These are phyloP conservation scores for Athalia cordata DNA, from an alignment of 2,888 invertebrate genomes.

Conservation along the genomic window DNA sequence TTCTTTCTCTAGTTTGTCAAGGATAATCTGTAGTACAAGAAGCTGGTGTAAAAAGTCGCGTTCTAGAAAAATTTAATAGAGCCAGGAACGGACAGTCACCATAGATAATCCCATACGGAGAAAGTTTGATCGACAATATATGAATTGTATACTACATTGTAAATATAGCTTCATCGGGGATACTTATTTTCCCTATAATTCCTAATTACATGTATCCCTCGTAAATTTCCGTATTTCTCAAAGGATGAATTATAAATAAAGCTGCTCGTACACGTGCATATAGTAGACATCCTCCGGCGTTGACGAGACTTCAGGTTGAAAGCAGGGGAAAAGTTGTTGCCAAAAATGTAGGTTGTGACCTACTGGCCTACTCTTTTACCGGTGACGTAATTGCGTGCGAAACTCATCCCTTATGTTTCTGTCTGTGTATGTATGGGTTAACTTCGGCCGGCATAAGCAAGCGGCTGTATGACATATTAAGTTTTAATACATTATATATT, in stretches of 20 bases:
- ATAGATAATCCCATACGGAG: slow-evolving; percentile 8
- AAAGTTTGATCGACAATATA: slow-evolving; percentile 27
- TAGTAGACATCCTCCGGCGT: neutral
- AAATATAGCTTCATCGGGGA: no score
- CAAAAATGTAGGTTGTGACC: slow-evolving; percentile 43
- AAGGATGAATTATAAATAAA: neutral
- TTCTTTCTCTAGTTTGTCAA: no score
- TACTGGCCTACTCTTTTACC: neutral
- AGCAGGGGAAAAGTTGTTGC: neutral
- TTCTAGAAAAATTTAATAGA: neutral
- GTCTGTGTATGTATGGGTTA: no score
- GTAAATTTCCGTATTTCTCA: no score
- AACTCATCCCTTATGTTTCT: neutral
- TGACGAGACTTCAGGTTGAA: slow-evolving; percentile 78
- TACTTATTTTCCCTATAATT: no score
- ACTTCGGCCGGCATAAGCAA: no score
- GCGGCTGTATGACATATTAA: no score
- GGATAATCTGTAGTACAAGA: no score
- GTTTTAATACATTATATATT: no score
- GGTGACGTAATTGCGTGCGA: slow-evolving; percentile 25
- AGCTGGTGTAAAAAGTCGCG: no score
- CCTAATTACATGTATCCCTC: no score
- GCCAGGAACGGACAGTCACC: slow-evolving; percentile 28
- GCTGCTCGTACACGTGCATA: neutral
- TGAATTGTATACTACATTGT: neutral